phyloP scores from a whole-genome alignment of 2,888 invertebrate species.

The Lamellibrachia satsuma region DNA sequence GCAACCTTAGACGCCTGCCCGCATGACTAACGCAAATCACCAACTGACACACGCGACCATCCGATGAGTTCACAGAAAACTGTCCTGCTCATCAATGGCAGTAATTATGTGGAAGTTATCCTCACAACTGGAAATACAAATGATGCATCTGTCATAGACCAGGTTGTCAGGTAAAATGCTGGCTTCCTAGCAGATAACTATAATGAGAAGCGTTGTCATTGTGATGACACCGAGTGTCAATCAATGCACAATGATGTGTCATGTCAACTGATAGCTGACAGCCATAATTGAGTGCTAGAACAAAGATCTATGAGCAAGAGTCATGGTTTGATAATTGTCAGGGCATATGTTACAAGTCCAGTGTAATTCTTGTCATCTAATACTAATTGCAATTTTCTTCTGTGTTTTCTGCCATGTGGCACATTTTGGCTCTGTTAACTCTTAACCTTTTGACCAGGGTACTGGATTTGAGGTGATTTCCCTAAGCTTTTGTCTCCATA shows the following conservation, averaged over 20 bases:
- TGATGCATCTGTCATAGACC: not conserved
- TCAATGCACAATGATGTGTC: not conserved
- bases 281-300: not conserved
- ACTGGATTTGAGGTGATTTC: too few species aligned
- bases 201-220: not conserved
- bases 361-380: not conserved
- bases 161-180: not conserved
- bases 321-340: not conserved
- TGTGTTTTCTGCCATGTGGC: not conserved
- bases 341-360: not conserved
- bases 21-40: not conserved
- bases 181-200: not conserved
- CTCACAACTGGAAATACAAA: not conserved
- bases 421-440: not conserved
- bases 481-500: too few species aligned
- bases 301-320: not conserved
- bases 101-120: slow-evolving; percentile 8
- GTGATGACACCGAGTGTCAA: not conserved
- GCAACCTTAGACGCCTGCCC: not conserved
- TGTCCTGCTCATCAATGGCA: not conserved
- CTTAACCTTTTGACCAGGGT: too few species aligned
- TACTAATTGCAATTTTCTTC: not conserved
- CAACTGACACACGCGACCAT: not conserved
- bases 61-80: not conserved
- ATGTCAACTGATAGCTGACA: not conserved